Conservation (phyloP, 1,140 invertebrate genomes). For the Pentalonia nigronervosa region DNA sequence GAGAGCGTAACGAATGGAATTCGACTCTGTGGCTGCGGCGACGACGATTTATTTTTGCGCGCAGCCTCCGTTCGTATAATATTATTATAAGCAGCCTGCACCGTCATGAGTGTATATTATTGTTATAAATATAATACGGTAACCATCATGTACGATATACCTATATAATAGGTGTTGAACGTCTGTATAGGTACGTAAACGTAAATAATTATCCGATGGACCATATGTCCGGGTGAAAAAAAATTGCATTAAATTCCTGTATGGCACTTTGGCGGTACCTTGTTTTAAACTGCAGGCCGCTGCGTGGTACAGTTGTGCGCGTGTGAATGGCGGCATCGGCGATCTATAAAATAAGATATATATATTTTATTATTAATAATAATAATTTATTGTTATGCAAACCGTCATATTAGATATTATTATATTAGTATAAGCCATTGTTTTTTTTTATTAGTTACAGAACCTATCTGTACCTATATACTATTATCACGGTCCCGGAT, state of each 20-base stretch:
- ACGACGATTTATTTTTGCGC: slow-evolving; percentile 52
- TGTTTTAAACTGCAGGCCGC: too few species aligned
- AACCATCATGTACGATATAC: neutral
- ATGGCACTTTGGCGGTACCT: neutral
- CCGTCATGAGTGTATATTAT: neutral
- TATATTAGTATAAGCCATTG: too few species aligned
- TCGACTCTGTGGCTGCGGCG: neutral
- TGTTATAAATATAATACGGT: neutral
- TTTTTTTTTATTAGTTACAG: too few species aligned
- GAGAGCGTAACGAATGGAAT: slow-evolving; percentile 52
- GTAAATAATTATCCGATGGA: neutral
- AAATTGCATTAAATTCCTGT: neutral
- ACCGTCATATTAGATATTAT: too few species aligned
- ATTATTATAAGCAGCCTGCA: too few species aligned
- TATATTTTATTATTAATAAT: too few species aligned
- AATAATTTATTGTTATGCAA: too few species aligned
- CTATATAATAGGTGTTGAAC: neutral
- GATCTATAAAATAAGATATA: too few species aligned
- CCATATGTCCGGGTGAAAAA: slow-evolving; percentile 7
- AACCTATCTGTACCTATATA: too few species aligned
- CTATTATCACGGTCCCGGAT: too few species aligned
- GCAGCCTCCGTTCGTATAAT: neutral
- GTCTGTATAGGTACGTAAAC: neutral
- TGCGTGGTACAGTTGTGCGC: too few species aligned
- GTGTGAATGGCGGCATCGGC: too few species aligned